A percentile compares a stretch with the other conserved stretches of the same genome.
phyloP scores from a whole-genome alignment of 2,113 vertebrate species.

The Ellobius talpinus region DNA sequence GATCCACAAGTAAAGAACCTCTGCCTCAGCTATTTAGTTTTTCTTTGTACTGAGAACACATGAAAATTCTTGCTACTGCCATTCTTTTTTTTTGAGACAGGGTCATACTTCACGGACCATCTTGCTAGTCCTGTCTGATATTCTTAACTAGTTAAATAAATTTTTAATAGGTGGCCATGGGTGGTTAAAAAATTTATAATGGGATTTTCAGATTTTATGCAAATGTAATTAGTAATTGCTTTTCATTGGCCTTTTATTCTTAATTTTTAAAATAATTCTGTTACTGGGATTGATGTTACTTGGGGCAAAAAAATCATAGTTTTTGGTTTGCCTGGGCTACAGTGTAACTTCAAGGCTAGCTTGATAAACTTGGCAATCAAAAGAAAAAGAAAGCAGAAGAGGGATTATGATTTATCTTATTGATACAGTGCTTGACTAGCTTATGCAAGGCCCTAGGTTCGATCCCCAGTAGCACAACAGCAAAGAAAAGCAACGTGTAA shows the following conservation, averaged over 20 bases:
- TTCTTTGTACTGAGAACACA: neutral
- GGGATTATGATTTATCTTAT: neutral
- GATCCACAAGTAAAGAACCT: neutral
- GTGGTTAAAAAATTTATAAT: slow-evolving; percentile 63
- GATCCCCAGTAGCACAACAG: neutral
- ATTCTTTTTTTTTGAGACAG: neutral
- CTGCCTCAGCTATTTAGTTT: neutral
- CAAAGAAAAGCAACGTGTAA: neutral
- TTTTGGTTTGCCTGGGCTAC: neutral
- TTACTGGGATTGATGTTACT: neutral
- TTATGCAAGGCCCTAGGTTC: neutral
- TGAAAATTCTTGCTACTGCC: neutral
- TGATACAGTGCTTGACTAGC: neutral
- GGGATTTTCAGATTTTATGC: slow-evolving; percentile 36
- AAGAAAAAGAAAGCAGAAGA: neutral
- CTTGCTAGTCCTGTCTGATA: neutral
- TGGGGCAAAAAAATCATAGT: neutral
- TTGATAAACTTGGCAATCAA: neutral
- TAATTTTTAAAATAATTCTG: slow-evolving; percentile 69
- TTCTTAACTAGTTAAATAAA: neutral
- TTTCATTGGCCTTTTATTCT: slow-evolving; percentile 52
- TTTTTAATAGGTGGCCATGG: neutral
- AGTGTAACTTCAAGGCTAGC: neutral
- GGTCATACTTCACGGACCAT: neutral
- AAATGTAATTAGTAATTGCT: slow-evolving; percentile 50